Conservation (phyloP, 2,797 vertebrate genomes). For the Orientallactaga sibirica region DNA sequence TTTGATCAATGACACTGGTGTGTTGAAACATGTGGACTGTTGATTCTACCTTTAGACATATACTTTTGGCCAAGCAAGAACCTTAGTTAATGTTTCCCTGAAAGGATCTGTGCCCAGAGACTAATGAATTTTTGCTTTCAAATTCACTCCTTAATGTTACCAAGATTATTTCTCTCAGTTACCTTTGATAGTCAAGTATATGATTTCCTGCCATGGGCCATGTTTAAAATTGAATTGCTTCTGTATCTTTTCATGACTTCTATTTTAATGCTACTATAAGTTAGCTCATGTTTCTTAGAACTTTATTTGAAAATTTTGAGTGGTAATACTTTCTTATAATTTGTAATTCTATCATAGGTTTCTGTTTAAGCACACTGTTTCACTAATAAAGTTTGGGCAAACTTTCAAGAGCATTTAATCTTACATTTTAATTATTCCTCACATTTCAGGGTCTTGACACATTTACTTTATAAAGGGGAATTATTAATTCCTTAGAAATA, state of each 20-base stretch:
- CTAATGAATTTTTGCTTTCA: neutral
- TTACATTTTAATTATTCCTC: constrained; percentile 71
- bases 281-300: constrained; percentile 30
- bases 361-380: constrained; percentile 26
- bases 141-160: neutral
- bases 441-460: constrained; percentile 56
- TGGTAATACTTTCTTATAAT: neutral
- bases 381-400: constrained; percentile 60
- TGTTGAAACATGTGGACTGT: neutral
- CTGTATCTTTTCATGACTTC: constrained; percentile 15
- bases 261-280: constrained; percentile 27
- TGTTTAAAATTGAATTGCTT: constrained; percentile 39
- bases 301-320: constrained; percentile 60
- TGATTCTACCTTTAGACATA: neutral
- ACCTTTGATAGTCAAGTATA: neutral
- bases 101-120: neutral
- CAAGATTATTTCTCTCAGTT: constrained; percentile 15
- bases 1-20: neutral
- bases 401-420: constrained; percentile 67
- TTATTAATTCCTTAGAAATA: constrained; percentile 75
- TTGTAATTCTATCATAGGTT: constrained; percentile 29
- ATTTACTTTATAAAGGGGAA: constrained; percentile 63
- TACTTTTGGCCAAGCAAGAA: neutral
- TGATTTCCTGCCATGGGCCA: neutral
- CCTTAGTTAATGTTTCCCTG: neutral